These are phyloP conservation scores for Cerastis leucographa DNA, from an alignment of 2,888 invertebrate species.

Conservation along the genomic window DNA sequence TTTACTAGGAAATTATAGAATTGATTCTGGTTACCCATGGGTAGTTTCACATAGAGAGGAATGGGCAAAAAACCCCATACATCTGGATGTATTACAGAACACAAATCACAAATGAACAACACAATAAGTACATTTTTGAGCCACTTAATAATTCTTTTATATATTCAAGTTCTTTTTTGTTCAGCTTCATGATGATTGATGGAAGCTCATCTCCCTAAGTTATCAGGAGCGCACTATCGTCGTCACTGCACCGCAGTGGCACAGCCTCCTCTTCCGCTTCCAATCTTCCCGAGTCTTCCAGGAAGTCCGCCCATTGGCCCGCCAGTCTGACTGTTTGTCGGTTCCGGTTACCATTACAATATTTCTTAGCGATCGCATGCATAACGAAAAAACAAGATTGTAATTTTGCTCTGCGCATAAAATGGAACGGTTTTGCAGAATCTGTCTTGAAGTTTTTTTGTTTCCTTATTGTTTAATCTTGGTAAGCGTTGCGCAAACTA, in stretches of 20 bases:
- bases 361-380: constrained; percentile 45
- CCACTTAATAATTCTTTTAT: too few relatives aligned
- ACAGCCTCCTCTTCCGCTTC: constrained; percentile 17
- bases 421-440: background rate
- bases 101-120: background rate
- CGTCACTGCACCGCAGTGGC: background rate
- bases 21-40: background rate
- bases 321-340: constrained; percentile 43
- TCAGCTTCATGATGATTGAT: background rate
- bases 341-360: constrained; percentile 53
- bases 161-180: too few relatives aligned
- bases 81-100: background rate
- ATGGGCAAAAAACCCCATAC: background rate
- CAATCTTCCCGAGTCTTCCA: constrained; percentile 34
- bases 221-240: constrained; percentile 6
- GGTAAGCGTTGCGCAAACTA: background rate
- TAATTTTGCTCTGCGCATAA: constrained; percentile 4
- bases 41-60: background rate
- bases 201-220: background rate
- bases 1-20: background rate
- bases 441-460: background rate
- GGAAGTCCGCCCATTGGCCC: constrained; percentile 53
- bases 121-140: background rate
- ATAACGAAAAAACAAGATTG: constrained; percentile 8
- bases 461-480: background rate